Evolutionary conservation across 64 coral and sea anemone species (phyloP), one percentile per base, ranked within the genome.

Genomic region (Cladopsammia gracilis): DNA sequence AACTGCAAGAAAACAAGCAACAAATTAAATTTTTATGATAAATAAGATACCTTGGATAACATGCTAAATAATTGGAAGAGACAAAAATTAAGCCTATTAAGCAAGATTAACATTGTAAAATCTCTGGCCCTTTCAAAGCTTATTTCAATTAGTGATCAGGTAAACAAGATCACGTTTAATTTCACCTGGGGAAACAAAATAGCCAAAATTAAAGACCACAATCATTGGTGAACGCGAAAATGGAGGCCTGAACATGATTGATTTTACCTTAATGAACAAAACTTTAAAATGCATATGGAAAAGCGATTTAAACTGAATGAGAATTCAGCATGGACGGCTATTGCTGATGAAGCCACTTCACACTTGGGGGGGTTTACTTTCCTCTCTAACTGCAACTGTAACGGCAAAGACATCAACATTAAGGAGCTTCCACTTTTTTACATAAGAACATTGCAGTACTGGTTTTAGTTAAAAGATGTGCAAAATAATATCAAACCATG

Each of bases 11-110:
- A 0, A 71, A 25, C 42, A 71, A 10, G 69, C 16, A 16, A 71
- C 15, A 23, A 71, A 71, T 44, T 71, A 25, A 71, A 71, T 71
- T 71, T 71, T 44, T 71, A 71, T 44, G 69, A 71, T 2, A 71
- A 71, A 44, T 44, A 7, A 71, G 69, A 71, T 44, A 16, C n/a
- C 16, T 71, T 44, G 69, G 42, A 71, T 7, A 71, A 71, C n/a
- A 25, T 7, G 8, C 69, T 71, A 16, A 71, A 71, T 44, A 71
- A 23, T 7, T 71, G 69, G 69, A 44, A 71, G 42, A 71, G 69
- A 44, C n/a, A 14, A 44, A 71, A 71, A 23, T 44, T 71, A 23
- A 71, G 6, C 8, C n/a, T 71, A 2, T 14, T 25, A 71, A 14
- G 69, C 6, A 23, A 44, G 15, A 71, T 71, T 7, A 71, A 2